A percentile compares a stretch with the other conserved stretches of the same genome.
phyloP scores from a whole-genome alignment of 2,888 invertebrate genomes.

The Drosophila histrio region DNA sequence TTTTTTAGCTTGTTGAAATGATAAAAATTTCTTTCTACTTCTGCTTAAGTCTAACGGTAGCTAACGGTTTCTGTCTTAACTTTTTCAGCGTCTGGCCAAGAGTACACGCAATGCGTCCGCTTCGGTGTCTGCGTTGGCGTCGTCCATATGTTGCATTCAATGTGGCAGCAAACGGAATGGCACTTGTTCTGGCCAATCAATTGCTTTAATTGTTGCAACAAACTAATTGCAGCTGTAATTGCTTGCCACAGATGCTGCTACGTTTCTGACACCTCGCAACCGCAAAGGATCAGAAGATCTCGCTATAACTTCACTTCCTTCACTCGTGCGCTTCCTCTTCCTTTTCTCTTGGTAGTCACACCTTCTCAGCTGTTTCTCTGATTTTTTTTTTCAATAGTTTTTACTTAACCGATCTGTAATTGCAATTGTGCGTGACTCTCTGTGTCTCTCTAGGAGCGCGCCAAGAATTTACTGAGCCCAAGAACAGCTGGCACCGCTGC shows the following conservation, averaged over 20 bases:
- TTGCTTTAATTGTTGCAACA: slow-evolving; percentile 39
- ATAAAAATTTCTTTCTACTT: slow-evolving; percentile 26
- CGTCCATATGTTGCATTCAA: slow-evolving; percentile 65
- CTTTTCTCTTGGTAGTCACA: slow-evolving; percentile 20
- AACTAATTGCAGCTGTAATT: slow-evolving; percentile 57
- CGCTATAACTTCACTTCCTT: slow-evolving; percentile 52
- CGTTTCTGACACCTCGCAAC: slow-evolving; percentile 56
- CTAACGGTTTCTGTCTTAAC: slow-evolving; percentile 37
- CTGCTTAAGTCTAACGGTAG: slow-evolving; percentile 59
- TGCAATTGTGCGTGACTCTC: slow-evolving; percentile 63
- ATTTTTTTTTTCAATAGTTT: slow-evolving; percentile 42
- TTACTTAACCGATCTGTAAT: slow-evolving; percentile 29
- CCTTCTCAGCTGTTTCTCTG: slow-evolving; percentile 69
- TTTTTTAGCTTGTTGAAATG: slow-evolving; percentile 39
- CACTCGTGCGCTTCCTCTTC: slow-evolving; percentile 49
- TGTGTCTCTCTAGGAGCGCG: slow-evolving; percentile 39
- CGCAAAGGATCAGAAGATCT: slow-evolving; percentile 49
- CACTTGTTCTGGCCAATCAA: slow-evolving; percentile 64
- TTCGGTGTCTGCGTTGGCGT: slow-evolving; percentile 57
- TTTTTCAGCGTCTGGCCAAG: slow-evolving; percentile 66
- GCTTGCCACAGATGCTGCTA: slow-evolving; percentile 59
- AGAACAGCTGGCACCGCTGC: slow-evolving; percentile 57
- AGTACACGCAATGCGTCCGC: slow-evolving; percentile 50
- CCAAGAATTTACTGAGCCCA: slow-evolving; percentile 34
- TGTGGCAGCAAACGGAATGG: neutral